Percentiles rank a stretch among this genome's conserved stretches.
phyloP scores from a whole-genome alignment of 2,113 vertebrate species.

The Ophiodon elongatus region DNA sequence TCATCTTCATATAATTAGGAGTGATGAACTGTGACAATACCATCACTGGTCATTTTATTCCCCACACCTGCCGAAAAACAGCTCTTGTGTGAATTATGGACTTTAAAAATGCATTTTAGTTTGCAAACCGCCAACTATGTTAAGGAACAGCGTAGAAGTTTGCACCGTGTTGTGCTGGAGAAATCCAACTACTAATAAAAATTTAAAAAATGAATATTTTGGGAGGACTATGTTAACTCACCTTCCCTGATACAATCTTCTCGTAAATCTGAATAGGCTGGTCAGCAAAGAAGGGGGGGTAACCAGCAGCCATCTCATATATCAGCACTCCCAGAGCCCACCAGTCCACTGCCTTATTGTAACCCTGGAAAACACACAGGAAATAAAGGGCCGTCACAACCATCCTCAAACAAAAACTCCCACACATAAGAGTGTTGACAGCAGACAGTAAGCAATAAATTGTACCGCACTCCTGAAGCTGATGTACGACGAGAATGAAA shows the following conservation, averaged over 20 bases:
- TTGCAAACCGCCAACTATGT: neutral
- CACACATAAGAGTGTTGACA: neutral
- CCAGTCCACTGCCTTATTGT: constrained; percentile 97
- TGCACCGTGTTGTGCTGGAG: neutral
- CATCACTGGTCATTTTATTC: neutral
- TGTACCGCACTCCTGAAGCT: neutral
- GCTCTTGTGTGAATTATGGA: neutral
- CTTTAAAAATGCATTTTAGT: neutral
- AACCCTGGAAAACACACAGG: constrained; percentile 84
- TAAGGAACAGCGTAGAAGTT: neutral
- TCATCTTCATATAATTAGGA: neutral
- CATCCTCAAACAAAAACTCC: neutral
- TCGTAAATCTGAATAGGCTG: constrained; percentile 98
- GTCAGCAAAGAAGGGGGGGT: constrained; percentile 95
- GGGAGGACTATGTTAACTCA: constrained; percentile 65
- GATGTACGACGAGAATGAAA: neutral
- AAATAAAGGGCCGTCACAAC: constrained; percentile 15
- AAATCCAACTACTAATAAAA: neutral
- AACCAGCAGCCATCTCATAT: constrained; percentile 96
- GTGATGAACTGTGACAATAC: neutral
- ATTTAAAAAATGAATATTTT: neutral
- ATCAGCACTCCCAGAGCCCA: constrained; percentile 95
- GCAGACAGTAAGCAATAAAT: neutral
- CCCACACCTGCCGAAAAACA: neutral
- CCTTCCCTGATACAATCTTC: constrained; percentile 97